Conservation (phyloP, 2,797 vertebrate genomes). For the Furcifer pardalis region DNA sequence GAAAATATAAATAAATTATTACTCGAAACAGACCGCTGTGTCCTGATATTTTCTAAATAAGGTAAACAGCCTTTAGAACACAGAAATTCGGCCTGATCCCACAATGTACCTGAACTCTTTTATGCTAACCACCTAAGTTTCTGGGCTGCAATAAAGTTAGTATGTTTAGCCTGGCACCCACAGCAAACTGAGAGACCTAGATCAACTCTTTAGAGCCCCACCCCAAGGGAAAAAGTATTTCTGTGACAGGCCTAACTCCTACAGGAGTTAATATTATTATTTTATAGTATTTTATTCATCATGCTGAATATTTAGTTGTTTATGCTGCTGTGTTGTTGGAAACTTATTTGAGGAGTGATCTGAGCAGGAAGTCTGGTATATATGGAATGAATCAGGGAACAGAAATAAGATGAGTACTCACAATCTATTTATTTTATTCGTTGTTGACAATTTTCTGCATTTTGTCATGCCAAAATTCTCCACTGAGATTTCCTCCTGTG, state of each 20-base stretch:
- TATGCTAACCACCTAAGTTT: background rate
- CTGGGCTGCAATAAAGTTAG: background rate
- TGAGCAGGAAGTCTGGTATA: background rate
- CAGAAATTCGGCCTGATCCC: conserved; percentile 3
- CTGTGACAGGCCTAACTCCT: no score
- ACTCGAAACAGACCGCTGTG: conserved; percentile 9
- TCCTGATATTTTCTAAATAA: conserved; percentile 35
- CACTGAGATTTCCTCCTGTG: no score
- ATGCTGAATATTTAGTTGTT: background rate
- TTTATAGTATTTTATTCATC: background rate
- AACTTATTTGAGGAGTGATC: background rate
- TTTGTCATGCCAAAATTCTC: no score
- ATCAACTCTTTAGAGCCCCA: no score
- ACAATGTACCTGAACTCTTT: conserved; percentile 4
- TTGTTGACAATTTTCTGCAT: no score
- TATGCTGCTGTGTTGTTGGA: background rate
- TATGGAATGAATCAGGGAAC: background rate
- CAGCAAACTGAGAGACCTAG: background rate
- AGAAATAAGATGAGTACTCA: background rate
- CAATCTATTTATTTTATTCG: background rate
- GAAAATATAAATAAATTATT: conserved; percentile 54
- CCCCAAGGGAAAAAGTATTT: background rate
- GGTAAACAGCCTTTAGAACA: conserved; percentile 9
- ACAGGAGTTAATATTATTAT: background rate
- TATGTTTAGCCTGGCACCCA: background rate